A percentile compares a stretch with the other conserved stretches of the same genome.
These are phyloP conservation scores for Trissolcus japonicus DNA, from an alignment of 2,888 invertebrate species.

Conservation along the genomic window DNA sequence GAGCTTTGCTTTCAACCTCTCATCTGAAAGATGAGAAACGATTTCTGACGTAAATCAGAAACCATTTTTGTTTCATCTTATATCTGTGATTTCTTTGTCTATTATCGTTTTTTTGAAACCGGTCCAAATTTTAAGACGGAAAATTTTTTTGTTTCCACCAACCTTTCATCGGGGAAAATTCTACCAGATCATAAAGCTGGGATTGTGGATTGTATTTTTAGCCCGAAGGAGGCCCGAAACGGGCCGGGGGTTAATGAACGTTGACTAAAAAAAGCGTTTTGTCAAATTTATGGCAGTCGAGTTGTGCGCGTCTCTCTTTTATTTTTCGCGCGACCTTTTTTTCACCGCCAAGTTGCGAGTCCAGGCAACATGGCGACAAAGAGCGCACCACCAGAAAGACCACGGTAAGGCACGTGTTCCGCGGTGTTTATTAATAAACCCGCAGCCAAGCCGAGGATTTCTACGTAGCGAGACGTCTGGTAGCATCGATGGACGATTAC, in stretches of 20 bases:
- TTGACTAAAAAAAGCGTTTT: slow-evolving; percentile 54
- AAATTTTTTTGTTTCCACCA: neutral
- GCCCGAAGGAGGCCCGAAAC: neutral
- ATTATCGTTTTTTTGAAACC: too few species aligned
- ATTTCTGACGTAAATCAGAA: too few species aligned
- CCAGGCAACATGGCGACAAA: slow-evolving; percentile 64
- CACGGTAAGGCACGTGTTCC: slow-evolving; percentile 68
- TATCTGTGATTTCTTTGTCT: too few species aligned
- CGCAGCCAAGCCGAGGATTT: slow-evolving; percentile 68
- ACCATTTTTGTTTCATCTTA: too few species aligned
- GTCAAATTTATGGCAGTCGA: slow-evolving; percentile 62
- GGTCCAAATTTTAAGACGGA: too few species aligned
- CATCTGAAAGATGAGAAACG: too few species aligned
- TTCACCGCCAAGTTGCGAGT: slow-evolving; percentile 44
- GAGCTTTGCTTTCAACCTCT: too few species aligned
- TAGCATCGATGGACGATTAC: slow-evolving; percentile 51
- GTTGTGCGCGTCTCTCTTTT: slow-evolving; percentile 52
- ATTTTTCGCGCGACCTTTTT: slow-evolving; percentile 45
- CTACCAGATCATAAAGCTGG: too few species aligned
- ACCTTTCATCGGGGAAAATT: neutral
- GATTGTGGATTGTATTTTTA: slow-evolving; percentile 14
- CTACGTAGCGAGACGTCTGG: slow-evolving; percentile 63
- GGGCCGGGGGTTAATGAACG: slow-evolving; percentile 37
- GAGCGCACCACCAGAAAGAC: slow-evolving; percentile 61
- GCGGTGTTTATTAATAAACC: slow-evolving; percentile 74